Conservation (phyloP, 1,140 invertebrate genomes). For the Ooceraea biroi region DNA sequence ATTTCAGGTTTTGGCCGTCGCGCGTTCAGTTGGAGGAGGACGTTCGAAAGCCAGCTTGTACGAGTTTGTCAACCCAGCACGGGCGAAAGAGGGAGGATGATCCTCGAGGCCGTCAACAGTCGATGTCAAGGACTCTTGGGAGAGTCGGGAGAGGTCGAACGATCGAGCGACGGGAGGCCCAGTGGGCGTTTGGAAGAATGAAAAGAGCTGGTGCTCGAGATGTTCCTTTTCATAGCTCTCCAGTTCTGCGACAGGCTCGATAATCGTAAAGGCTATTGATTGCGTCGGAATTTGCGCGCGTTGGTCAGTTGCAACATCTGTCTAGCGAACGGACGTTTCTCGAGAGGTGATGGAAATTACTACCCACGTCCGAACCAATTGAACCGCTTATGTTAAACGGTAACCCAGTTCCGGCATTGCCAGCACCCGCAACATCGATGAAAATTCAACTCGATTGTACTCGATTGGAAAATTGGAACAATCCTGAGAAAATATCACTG, state of each 20-base stretch:
- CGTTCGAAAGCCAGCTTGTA: conserved; percentile 35
- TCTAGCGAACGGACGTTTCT: no score
- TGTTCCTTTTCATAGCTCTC: background rate
- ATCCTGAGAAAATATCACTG: background rate
- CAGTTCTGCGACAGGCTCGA: background rate
- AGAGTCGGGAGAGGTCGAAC: conserved; percentile 20
- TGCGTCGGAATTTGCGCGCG: background rate
- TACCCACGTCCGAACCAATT: no score
- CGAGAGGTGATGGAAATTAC: no score
- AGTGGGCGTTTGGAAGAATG: background rate
- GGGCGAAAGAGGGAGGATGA: background rate
- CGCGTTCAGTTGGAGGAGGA: conserved; percentile 13
- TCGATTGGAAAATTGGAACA: background rate
- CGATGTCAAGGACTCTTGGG: conserved; percentile 9
- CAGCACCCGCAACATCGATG: no score
- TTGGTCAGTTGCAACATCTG: no score
- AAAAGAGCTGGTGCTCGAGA: conserved; percentile 8
- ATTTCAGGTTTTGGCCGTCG: background rate
- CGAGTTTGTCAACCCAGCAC: conserved; percentile 24
- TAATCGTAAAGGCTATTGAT: background rate
- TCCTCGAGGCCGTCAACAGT: conserved; percentile 12
- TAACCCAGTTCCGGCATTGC: no score
- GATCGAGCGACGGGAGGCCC: conserved; percentile 2
- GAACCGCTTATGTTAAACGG: no score
- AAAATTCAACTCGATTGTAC: no score